These are phyloP conservation scores for Lonchura striata DNA, from an alignment of 2,113 vertebrate species.

Conservation along the genomic window DNA sequence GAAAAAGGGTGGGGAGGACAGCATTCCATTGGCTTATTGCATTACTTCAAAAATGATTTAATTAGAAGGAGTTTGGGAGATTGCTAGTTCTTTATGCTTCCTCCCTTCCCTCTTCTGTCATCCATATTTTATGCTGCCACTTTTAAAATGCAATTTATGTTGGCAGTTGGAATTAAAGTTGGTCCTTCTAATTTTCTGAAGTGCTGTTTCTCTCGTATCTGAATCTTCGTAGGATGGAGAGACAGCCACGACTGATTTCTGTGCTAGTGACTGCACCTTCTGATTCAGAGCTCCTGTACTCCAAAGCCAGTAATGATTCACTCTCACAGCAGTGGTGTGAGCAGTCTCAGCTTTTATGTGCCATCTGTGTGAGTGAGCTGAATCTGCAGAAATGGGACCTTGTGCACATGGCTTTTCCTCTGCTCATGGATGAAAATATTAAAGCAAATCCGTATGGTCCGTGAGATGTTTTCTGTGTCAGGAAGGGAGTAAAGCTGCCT, in stretches of 20 bases:
- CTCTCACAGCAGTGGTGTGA: constrained; percentile 57
- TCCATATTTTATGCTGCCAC: not conserved
- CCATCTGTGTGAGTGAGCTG: constrained; percentile 62
- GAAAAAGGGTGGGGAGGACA: not conserved
- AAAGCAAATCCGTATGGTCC: constrained; percentile 41
- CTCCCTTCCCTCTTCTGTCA: not conserved
- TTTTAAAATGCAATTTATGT: not conserved
- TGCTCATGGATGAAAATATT: constrained; percentile 47
- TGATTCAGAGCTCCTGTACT: not conserved
- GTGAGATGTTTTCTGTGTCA: constrained; percentile 44
- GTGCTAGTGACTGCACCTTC: not conserved
- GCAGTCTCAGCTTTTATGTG: constrained; percentile 52
- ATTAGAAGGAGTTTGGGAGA: not conserved
- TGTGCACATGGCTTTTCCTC: constrained; percentile 48
- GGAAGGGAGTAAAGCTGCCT: constrained; percentile 42
- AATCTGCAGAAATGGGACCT: constrained; percentile 46
- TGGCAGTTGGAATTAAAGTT: not conserved
- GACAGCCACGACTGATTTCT: not conserved
- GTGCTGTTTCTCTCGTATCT: not conserved
- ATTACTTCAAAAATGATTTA: not conserved
- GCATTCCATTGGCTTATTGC: not conserved
- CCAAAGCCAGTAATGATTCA: constrained; percentile 54
- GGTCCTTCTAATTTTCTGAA: not conserved
- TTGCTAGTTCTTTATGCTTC: not conserved
- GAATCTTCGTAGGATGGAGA: not conserved